A percentile compares a stretch with the other conserved stretches of the same genome.
These are phyloP conservation scores for Drosophila austrosaltans DNA, from an alignment of 2,888 invertebrate species.

Conservation along the genomic window DNA sequence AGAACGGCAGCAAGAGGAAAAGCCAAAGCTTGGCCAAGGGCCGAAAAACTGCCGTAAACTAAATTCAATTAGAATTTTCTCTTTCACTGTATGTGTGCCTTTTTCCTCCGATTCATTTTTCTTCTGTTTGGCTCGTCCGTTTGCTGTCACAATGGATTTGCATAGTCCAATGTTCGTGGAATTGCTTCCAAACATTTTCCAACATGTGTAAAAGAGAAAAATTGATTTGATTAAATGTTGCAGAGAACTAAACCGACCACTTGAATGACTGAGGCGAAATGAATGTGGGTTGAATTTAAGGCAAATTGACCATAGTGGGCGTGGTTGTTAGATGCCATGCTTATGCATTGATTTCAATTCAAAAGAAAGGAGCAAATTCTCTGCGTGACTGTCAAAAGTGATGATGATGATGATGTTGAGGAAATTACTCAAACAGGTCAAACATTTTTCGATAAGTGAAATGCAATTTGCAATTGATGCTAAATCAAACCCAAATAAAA, in stretches of 20 bases:
- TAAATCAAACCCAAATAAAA: no score
- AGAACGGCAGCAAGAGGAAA: slow-evolving; percentile 12
- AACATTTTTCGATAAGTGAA: not conserved
- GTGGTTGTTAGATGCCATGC: slow-evolving; percentile 18
- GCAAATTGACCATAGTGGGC: slow-evolving; percentile 12
- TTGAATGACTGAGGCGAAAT: slow-evolving; percentile 16
- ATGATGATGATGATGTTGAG: not conserved
- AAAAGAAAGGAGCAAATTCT: slow-evolving; percentile 21
- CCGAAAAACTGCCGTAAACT: slow-evolving; percentile 63
- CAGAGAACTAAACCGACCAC: slow-evolving; percentile 10
- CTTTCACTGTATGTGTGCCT: not conserved
- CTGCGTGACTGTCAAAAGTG: slow-evolving; percentile 29
- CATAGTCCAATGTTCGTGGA: slow-evolving; percentile 45
- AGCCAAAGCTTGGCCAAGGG: slow-evolving; percentile 52
- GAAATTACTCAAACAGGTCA: not conserved
- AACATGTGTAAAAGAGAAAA: slow-evolving; percentile 63
- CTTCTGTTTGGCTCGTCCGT: slow-evolving; percentile 29
- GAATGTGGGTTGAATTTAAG: not conserved
- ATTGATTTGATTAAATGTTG: slow-evolving; percentile 69
- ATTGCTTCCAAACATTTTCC: slow-evolving; percentile 44
- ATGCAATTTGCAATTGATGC: no score
- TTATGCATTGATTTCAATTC: slow-evolving; percentile 18
- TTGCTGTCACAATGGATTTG: slow-evolving; percentile 67
- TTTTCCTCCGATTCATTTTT: slow-evolving; percentile 9
- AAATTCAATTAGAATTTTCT: slow-evolving; percentile 69